Evolutionary conservation across 2,888 invertebrate genomes (phyloP).

Genomic region (Catocala nupta): DNA sequence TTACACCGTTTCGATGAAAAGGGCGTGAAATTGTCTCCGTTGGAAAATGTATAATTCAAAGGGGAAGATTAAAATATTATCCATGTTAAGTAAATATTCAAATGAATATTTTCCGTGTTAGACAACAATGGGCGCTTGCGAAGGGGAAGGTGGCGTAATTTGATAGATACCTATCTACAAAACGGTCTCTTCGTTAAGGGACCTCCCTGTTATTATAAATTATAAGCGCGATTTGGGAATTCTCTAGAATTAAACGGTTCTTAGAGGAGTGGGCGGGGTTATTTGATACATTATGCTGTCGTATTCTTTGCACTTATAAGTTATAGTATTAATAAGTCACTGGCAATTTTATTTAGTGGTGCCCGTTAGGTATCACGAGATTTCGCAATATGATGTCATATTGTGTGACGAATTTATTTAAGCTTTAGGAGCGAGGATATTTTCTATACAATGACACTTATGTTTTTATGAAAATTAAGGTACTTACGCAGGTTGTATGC

Average conservation of each 20-base stretch:
- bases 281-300: conserved; percentile 53
- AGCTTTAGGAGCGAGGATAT: too few relatives aligned
- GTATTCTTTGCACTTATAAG: conserved; percentile 17
- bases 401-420: too few relatives aligned
- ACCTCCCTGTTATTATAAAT: conserved; percentile 85
- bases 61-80: conserved; percentile 89
- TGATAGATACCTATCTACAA: conserved; percentile 87
- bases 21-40: conserved; percentile 86
- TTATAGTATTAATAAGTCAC: background rate
- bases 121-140: conserved; percentile 81
- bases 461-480: too few relatives aligned
- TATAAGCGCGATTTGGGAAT: conserved; percentile 84
- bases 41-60: conserved; percentile 87
- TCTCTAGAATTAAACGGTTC: conserved; percentile 78
- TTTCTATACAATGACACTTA: too few relatives aligned
- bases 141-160: conserved; percentile 83
- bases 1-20: conserved; percentile 73
- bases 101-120: conserved; percentile 88
- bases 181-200: conserved; percentile 84
- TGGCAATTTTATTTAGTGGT: background rate
- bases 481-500: too few relatives aligned
- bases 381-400: too few relatives aligned
- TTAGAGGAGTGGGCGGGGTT: conserved; percentile 65
- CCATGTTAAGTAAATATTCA: conserved; percentile 88
- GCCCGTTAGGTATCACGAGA: too few relatives aligned